A percentile compares a stretch with the other conserved stretches of the same genome.
Evolutionary conservation across 2,797 vertebrate genomes (phyloP).

Genomic region (Sebastes reedi): DNA sequence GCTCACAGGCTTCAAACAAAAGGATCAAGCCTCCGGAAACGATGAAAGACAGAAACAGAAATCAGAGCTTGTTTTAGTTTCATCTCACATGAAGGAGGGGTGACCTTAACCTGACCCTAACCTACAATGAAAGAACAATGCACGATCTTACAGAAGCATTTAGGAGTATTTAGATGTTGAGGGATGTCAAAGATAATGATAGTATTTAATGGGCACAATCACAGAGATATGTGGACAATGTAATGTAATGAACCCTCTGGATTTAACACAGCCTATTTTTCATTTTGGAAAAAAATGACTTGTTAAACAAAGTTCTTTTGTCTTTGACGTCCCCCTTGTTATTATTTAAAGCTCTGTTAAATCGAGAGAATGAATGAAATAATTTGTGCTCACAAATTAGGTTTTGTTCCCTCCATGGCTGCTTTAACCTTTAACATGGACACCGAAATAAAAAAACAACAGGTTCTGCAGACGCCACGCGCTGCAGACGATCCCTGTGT

Average conservation of each 20-base stretch:
- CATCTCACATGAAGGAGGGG: neutral
- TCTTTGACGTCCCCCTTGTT: neutral
- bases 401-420: no score
- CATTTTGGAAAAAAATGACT: neutral
- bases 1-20: neutral
- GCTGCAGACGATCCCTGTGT: no score
- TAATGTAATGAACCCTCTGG: neutral
- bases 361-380: neutral
- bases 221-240: neutral
- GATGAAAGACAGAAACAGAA: neutral
- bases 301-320: neutral
- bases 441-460: no score
- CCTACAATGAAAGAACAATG: neutral
- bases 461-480: no score
- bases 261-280: neutral
- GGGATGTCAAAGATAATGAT: neutral
- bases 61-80: neutral
- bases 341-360: neutral
- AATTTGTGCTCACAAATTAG: no score
- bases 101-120: neutral
- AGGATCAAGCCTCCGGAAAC: neutral
- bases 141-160: neutral
- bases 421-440: no score
- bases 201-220: neutral
- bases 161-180: neutral